Conservation (phyloP, 2,797 vertebrate species). For the Pangasius djambal region DNA sequence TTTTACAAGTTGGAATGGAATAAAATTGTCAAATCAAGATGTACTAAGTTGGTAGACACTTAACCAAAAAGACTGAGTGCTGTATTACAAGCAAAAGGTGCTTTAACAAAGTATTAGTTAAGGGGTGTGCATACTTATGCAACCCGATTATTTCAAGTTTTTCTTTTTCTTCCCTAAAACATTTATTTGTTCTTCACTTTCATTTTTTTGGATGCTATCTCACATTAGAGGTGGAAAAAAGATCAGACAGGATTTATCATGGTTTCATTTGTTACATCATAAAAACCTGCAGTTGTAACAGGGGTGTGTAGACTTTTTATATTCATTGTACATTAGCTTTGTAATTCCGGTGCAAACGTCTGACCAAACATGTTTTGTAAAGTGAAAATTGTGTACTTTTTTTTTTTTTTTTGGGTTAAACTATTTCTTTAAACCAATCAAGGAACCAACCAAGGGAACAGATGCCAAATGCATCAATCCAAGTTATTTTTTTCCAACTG, state of each 20-base stretch:
- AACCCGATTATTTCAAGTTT: not conserved
- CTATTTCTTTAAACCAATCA: not conserved
- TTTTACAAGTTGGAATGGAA: not conserved
- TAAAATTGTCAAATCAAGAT: not conserved
- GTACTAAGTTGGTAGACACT: not conserved
- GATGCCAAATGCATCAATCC: not conserved
- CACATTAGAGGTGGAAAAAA: not conserved
- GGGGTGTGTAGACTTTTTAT: not conserved
- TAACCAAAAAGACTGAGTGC: not conserved
- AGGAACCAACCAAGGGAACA: not conserved
- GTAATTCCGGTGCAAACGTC: not conserved
- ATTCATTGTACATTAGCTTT: not conserved
- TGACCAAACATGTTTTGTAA: not conserved
- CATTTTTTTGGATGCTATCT: not conserved
- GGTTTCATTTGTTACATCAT: not conserved
- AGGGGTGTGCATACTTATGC: not conserved
- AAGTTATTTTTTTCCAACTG: not conserved
- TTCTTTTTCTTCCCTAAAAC: not conserved
- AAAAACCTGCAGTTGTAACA: not conserved
- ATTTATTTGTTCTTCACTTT: not conserved
- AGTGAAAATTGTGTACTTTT: not conserved
- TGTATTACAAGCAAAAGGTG: not conserved
- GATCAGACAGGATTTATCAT: not conserved
- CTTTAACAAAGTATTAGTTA: not conserved
- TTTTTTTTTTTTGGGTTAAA: not conserved